Percentiles rank a stretch among this genome's conserved stretches.
These are phyloP conservation scores for Lamellibrachia satsuma DNA, from an alignment of 2,888 invertebrate genomes.

Conservation along the genomic window DNA sequence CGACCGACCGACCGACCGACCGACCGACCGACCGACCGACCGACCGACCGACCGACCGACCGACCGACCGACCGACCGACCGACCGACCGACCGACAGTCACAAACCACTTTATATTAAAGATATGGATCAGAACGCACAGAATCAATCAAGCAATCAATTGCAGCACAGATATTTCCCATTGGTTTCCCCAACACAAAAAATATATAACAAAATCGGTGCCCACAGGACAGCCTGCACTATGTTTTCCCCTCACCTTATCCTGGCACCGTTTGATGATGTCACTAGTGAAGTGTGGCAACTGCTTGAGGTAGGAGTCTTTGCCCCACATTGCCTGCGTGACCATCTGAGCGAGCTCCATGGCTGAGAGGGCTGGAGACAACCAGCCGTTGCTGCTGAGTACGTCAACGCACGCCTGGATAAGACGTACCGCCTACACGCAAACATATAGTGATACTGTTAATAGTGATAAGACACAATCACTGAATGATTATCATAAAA, in stretches of 20 bases:
- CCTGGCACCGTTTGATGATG: slow-evolving; percentile 88
- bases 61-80: background rate
- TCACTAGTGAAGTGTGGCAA: slow-evolving; percentile 93
- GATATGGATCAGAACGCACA: no score
- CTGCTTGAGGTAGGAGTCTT: slow-evolving; percentile 96
- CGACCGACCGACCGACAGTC: no score
- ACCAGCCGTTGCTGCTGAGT: slow-evolving; percentile 94
- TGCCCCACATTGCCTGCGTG: slow-evolving; percentile 99
- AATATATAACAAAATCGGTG: no score
- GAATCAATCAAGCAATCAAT: no score
- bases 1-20: slow-evolving; percentile 18
- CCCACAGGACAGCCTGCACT: no score
- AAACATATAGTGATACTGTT: slow-evolving; percentile 75
- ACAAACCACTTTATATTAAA: no score
- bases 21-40: slow-evolving; percentile 18
- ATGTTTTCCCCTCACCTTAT: slow-evolving; percentile 73
- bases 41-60: no score
- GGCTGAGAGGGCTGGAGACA: slow-evolving; percentile 96
- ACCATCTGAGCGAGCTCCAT: slow-evolving; percentile 99
- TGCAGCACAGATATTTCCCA: no score
- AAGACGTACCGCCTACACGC: slow-evolving; percentile 72
- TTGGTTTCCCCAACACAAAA: no score
- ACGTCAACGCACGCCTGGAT: slow-evolving; percentile 88
- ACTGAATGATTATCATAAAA: no score
- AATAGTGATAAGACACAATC: no score